Evolutionary conservation across 2,797 vertebrate species (phyloP).

Genomic region (Sebastes hubbsi): DNA sequence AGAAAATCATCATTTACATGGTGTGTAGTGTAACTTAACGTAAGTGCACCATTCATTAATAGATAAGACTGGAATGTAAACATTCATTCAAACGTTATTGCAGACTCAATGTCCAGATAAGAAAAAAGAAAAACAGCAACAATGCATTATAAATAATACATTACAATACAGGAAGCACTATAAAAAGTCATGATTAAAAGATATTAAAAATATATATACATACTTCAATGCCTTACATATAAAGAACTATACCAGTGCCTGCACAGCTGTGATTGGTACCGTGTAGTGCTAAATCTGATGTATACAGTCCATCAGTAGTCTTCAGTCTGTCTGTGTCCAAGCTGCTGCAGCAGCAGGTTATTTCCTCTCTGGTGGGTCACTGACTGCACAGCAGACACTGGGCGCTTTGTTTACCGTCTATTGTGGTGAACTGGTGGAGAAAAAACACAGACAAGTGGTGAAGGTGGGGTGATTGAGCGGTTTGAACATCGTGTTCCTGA

Average conservation of each 20-base stretch:
- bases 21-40: neutral
- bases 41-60: neutral
- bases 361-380: neutral
- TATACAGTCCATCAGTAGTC: neutral
- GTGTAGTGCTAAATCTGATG: no score
- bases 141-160: rapidly evolving
- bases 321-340: neutral
- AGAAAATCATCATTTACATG: neutral
- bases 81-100: no score
- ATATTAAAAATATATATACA: no score
- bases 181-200: no score
- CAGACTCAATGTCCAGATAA: no score
- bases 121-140: no score
- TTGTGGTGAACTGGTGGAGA: neutral
- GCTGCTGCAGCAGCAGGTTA: neutral
- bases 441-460: neutral
- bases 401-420: neutral
- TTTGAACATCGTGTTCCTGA: constrained; percentile 69
- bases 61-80: neutral
- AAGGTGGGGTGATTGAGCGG: constrained; percentile 1
- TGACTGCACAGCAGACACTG: neutral
- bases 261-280: no score
- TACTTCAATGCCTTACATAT: no score
- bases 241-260: no score
- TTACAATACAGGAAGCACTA: no score